Conservation (phyloP, 1,140 invertebrate genomes). For the Archivesica marissinica region DNA sequence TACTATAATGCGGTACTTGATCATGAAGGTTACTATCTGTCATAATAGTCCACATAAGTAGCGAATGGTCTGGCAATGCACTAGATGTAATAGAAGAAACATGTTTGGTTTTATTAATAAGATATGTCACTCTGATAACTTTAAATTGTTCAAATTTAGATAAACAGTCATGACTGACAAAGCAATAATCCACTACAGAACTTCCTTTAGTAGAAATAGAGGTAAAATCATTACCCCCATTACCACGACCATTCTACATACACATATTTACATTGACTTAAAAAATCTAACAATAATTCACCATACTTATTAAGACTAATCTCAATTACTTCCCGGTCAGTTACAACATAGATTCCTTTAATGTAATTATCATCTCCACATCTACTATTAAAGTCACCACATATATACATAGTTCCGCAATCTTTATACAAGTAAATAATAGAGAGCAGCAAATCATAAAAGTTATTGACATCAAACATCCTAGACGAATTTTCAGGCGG, state of each 20-base stretch:
- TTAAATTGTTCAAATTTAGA: neutral
- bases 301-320: slow-evolving; percentile 42
- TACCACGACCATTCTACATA: slow-evolving; percentile 44
- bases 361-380: slow-evolving; percentile 52
- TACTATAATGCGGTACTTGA: neutral
- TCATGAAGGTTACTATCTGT: neutral
- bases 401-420: slow-evolving; percentile 33
- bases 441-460: slow-evolving; percentile 27
- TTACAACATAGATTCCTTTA: slow-evolving; percentile 29
- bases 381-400: slow-evolving; percentile 53
- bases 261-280: slow-evolving; percentile 45
- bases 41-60: slow-evolving; percentile 8
- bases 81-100: neutral
- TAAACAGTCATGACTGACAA: slow-evolving; percentile 11
- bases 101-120: slow-evolving; percentile 3
- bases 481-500: slow-evolving; percentile 41
- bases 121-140: slow-evolving; percentile 3
- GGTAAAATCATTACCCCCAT: slow-evolving; percentile 26
- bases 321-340: slow-evolving; percentile 23
- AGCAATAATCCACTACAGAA: slow-evolving; percentile 48
- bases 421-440: slow-evolving; percentile 25
- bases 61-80: slow-evolving; percentile 14
- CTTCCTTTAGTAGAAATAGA: slow-evolving; percentile 39
- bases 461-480: slow-evolving; percentile 10
- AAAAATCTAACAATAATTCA: slow-evolving; percentile 42